Evolutionary conservation across 2,888 invertebrate genomes (phyloP).

Genomic region (Drosophila rellima): DNA sequence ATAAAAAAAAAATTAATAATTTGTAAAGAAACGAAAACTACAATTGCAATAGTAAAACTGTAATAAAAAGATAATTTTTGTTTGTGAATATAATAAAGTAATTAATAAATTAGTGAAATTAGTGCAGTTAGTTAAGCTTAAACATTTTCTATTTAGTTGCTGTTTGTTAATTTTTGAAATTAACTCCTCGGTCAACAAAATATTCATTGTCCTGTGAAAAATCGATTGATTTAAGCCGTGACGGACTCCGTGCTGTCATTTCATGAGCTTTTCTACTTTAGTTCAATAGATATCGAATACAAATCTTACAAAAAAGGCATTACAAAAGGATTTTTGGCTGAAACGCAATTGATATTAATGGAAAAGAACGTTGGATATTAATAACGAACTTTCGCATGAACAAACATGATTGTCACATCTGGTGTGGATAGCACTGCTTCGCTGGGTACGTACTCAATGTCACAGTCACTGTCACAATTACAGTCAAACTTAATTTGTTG

Average conservation of each 20-base stretch:
- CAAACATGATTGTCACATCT: constrained; percentile 86
- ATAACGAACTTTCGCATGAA: constrained; percentile 60
- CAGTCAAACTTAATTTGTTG: constrained; percentile 31
- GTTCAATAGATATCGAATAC: constrained; percentile 42
- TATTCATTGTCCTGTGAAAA: constrained; percentile 73
- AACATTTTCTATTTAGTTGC: neutral
- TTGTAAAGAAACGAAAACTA: neutral
- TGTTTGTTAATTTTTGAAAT: neutral
- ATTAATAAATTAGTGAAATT: neutral
- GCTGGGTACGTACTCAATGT: constrained; percentile 81
- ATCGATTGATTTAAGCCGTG: constrained; percentile 70
- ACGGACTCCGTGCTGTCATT: constrained; percentile 48
- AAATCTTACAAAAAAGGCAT: constrained; percentile 23
- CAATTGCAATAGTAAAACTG: neutral
- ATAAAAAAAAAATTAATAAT: neutral
- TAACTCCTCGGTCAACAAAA: constrained; percentile 50
- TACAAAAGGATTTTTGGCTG: neutral
- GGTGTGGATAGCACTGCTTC: constrained; percentile 85
- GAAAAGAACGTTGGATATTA: constrained; percentile 24
- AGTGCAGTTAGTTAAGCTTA: neutral
- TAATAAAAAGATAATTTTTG: neutral
- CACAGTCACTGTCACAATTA: constrained; percentile 57
- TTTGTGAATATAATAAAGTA: neutral
- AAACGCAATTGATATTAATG: constrained; percentile 17
- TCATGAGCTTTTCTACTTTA: constrained; percentile 56